Base-by-base conservation (phyloP, 2,797 vertebrate species). In the Coccyzus lansbergi region DNA sequence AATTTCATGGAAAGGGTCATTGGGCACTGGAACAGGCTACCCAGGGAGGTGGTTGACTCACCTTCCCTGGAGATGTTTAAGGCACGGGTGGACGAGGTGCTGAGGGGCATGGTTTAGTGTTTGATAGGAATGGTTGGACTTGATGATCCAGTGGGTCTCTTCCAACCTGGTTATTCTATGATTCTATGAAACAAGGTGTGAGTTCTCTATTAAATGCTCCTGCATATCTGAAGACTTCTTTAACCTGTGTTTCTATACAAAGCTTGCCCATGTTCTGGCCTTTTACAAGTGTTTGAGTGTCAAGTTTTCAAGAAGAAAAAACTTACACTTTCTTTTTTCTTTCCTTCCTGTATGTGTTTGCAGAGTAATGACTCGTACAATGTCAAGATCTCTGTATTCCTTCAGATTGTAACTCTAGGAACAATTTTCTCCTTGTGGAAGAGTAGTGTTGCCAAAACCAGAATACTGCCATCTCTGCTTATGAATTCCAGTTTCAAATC, bases 401-500 rank as follows among this genome's bases (percentile, higher is more conserved):
- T 89, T 93, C 31, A 92, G 91, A 75, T 78, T 85, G 84, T 44
- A 75, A 83, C 67, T 90, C 80, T 84, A 95, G 80, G 48, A 94
- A 94, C 75, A 91, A 87, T 94, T 95, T 96, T 96, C 76, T 93
- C 79, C 86, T 93, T 95, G 92, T 95, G 92, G 78, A 91, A 89
- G 86, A 71, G 38, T 83, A 84, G 72, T 95, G 72, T 91, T 96
- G 96, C 96, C 93, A 96, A 77, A 96, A 88, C 5, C 46, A 86
- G 95, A 95, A 94, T 94, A 78, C 92, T 95, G 94, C 93, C 95
- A 95, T 95, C 84, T 95, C 95, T 92, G 92, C 95, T 96, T 96
- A 96, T 96, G 96, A 96, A 95, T 95, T 93, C 86, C 69, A 94
- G 95, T 96, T 96, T 96, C 86, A 96, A 96, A 96, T 94, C 93